Conservation (phyloP, 2,113 vertebrate species). For the Heptranchias perlo region DNA sequence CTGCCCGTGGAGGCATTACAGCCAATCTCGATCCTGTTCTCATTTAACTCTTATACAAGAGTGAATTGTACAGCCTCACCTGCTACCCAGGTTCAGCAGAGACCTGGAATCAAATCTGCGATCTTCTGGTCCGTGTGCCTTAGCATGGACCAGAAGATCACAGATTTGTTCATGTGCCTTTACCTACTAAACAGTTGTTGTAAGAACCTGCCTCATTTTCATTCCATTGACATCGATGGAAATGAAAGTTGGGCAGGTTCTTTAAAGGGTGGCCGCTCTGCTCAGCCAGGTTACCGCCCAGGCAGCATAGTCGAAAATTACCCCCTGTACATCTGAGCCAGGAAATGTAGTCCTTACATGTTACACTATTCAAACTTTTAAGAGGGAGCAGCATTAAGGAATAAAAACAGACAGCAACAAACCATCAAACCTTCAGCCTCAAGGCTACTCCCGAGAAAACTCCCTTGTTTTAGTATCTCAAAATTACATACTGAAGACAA, state of each 20-base stretch:
- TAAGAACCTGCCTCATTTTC: neutral
- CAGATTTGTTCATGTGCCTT: no score
- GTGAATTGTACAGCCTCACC: neutral
- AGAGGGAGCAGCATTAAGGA: neutral
- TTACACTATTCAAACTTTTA: neutral
- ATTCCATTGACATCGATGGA: neutral
- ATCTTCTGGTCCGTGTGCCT: no score
- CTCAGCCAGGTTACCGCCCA: neutral
- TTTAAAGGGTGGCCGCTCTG: neutral
- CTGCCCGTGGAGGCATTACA: neutral
- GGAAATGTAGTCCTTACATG: neutral
- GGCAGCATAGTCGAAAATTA: neutral
- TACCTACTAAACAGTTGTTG: neutral
- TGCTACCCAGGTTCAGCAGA: neutral
- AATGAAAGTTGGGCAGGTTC: neutral
- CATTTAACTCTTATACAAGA: neutral
- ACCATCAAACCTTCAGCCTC: neutral
- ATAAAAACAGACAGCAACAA: slow-evolving; percentile 26
- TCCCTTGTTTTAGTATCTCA: neutral
- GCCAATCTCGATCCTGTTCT: neutral
- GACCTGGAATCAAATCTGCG: neutral
- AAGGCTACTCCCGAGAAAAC: slow-evolving; percentile 7
- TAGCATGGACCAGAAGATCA: no score
- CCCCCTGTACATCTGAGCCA: neutral
- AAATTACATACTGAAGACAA: slow-evolving; percentile 15